phyloP scores from a whole-genome alignment of 2,113 vertebrate genomes.

The Cichladusa arquata region DNA sequence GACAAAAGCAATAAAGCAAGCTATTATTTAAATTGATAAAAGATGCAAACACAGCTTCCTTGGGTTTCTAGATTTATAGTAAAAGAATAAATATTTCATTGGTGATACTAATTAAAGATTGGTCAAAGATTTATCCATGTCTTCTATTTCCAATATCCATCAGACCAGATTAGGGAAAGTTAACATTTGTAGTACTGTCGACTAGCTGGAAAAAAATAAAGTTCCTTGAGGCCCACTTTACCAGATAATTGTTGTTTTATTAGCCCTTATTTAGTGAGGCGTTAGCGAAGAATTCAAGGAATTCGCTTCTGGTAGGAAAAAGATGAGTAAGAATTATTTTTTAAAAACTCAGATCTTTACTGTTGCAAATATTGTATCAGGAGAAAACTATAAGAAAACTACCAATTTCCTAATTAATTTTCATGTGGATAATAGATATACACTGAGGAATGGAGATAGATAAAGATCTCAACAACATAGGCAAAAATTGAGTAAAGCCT shows the following conservation, averaged over 20 bases:
- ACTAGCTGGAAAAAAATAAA: neutral
- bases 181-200: conserved; percentile 54
- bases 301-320: neutral
- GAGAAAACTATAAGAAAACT: neutral
- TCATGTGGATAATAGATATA: neutral
- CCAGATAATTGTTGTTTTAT: neutral
- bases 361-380: neutral
- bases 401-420: conserved; percentile 18
- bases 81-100: conserved; percentile 79
- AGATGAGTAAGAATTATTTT: neutral
- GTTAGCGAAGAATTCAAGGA: neutral
- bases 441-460: neutral
- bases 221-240: neutral
- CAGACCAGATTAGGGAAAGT: conserved; percentile 66
- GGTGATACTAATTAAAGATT: conserved; percentile 73
- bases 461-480: neutral
- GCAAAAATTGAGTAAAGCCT: neutral
- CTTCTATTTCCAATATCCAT: conserved; percentile 59
- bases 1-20: conserved; percentile 70
- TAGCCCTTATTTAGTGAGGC: neutral
- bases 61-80: conserved; percentile 71
- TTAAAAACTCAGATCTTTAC: neutral
- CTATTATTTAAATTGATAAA: conserved; percentile 76
- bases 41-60: conserved; percentile 70
- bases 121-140: conserved; percentile 71